A percentile compares a stretch with the other conserved stretches of the same genome.
phyloP scores from a whole-genome alignment of 2,797 vertebrate species.

The Masticophis lateralis region DNA sequence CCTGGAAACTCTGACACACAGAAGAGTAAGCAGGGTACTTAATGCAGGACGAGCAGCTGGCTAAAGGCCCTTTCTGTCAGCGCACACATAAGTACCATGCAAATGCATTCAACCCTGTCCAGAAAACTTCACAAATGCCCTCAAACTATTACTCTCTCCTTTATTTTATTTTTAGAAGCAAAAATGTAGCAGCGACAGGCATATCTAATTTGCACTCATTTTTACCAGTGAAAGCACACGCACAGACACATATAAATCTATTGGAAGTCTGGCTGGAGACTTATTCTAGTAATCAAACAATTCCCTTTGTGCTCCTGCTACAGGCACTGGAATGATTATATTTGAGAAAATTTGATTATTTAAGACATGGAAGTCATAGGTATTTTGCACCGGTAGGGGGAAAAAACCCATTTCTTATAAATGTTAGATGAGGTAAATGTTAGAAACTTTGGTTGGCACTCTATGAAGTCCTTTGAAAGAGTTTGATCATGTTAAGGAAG shows the following conservation, averaged over 20 bases:
- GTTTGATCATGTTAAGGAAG: not conserved
- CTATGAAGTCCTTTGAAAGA: not conserved
- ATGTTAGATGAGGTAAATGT: not conserved
- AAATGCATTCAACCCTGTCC: not conserved
- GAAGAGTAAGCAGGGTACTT: slow-evolving; percentile 54
- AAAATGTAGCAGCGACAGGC: not conserved
- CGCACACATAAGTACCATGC: slow-evolving; percentile 18
- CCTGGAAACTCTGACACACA: slow-evolving; percentile 51
- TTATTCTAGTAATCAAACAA: not conserved
- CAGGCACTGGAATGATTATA: not conserved
- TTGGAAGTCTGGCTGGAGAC: not conserved
- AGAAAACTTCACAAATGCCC: not conserved
- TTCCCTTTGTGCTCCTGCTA: not conserved
- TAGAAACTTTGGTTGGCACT: not conserved
- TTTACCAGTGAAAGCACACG: not conserved
- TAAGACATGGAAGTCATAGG: not conserved
- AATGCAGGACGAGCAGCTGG: slow-evolving; percentile 60
- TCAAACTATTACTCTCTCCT: not conserved
- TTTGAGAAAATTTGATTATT: not conserved
- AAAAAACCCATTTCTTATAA: not conserved
- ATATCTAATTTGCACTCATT: not conserved
- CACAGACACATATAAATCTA: not conserved
- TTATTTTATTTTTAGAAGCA: not conserved
- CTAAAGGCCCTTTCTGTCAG: slow-evolving; percentile 45
- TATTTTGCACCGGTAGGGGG: not conserved